A percentile compares a stretch with the other conserved stretches of the same genome.
Evolutionary conservation across 2,113 vertebrate genomes (phyloP).

Genomic region (Crotophaga sulcirostris): DNA sequence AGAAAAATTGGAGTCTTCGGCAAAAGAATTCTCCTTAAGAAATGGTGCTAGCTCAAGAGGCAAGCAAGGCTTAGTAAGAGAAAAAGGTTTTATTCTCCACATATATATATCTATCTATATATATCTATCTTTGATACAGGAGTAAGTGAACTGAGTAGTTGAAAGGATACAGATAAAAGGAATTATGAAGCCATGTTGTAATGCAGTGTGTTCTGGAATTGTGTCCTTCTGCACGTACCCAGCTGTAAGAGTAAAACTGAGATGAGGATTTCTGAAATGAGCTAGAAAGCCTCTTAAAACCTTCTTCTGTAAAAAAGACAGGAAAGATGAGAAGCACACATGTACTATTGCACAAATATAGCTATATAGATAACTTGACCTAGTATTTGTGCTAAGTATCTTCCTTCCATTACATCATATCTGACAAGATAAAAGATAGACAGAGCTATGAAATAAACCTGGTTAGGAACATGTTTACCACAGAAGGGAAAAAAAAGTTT

Average conservation of each 20-base stretch:
- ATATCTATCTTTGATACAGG: not conserved
- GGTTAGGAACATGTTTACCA: not conserved
- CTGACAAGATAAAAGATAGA: not conserved
- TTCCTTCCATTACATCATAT: not conserved
- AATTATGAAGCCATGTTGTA: not conserved
- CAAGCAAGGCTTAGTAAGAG: not conserved
- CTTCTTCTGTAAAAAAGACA: not conserved
- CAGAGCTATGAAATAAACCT: not conserved
- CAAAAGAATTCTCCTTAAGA: not conserved
- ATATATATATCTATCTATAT: too few species aligned
- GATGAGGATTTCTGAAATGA: not conserved
- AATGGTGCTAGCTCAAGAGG: not conserved
- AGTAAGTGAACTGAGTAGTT: not conserved
- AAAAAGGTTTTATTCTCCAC: too few species aligned
- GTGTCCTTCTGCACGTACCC: not conserved
- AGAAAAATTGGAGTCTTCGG: not conserved
- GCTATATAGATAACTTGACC: not conserved
- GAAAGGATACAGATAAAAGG: not conserved
- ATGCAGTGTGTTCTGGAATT: accelerated
- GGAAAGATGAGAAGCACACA: not conserved
- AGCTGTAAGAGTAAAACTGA: not conserved
- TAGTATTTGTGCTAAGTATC: not conserved
- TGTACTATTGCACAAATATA: not conserved
- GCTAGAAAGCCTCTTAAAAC: not conserved
- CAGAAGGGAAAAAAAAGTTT: not conserved